Conservation (phyloP, 1,140 invertebrate genomes). For the Manduca sexta region DNA sequence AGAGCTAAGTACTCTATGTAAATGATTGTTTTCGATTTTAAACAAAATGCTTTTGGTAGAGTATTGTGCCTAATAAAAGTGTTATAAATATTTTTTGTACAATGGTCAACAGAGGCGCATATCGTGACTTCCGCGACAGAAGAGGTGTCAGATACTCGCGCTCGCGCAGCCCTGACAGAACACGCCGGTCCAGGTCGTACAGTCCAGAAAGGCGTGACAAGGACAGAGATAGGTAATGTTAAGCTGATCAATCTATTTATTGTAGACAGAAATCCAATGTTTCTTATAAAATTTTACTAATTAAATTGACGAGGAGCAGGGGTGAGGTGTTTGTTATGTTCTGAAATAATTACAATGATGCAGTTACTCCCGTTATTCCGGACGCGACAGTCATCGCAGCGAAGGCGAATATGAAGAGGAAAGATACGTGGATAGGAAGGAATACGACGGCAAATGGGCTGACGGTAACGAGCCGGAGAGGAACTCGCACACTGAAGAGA, state of each 20-base stretch:
- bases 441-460: constrained; percentile 77
- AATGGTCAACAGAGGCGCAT: constrained; percentile 65
- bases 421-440: constrained; percentile 74
- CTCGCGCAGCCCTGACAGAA: constrained; percentile 62
- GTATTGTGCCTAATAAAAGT: no score
- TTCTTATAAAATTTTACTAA: neutral
- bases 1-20: no score
- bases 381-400: constrained; percentile 79
- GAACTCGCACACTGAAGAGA: constrained; percentile 41
- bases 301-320: no score
- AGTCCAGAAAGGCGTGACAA: constrained; percentile 72
- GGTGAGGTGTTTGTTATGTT: no score
- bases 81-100: no score
- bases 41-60: no score
- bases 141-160: constrained; percentile 70
- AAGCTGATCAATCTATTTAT: neutral
- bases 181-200: constrained; percentile 74
- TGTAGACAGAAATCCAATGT: neutral
- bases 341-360: constrained; percentile 13
- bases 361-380: constrained; percentile 65
- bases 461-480: constrained; percentile 67
- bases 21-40: no score
- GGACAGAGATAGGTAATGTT: constrained; percentile 61
- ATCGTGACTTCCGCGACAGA: constrained; percentile 78
- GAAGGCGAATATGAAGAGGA: constrained; percentile 83